phyloP scores from a whole-genome alignment of 2,888 invertebrate genomes.

The Xanthorhoe spadicearia region DNA sequence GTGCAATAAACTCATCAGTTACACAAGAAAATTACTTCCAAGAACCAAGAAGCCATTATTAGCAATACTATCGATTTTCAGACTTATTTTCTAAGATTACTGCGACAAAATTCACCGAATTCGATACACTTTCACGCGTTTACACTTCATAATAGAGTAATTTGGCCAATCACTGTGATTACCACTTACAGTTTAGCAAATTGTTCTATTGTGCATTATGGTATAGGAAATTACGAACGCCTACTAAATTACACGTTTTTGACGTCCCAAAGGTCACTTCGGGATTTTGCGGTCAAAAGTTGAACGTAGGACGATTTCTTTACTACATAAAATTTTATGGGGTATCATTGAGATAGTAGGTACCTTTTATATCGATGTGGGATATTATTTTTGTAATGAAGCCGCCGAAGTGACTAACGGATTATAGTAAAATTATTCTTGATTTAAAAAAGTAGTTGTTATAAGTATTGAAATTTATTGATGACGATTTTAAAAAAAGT shows the following conservation, averaged over 20 bases:
- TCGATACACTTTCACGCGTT: slow-evolving; percentile 68
- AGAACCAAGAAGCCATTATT: slow-evolving; percentile 8
- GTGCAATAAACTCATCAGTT: slow-evolving; percentile 23
- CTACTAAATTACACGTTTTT: slow-evolving; percentile 7
- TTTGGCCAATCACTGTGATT: slow-evolving; percentile 41
- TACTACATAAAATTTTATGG: no score
- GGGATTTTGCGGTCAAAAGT: neutral
- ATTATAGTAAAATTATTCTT: no score
- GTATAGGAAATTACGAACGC: neutral
- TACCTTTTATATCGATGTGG: no score
- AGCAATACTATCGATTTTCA: slow-evolving; percentile 45
- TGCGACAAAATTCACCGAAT: slow-evolving; percentile 52
- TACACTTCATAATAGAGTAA: slow-evolving; percentile 43
- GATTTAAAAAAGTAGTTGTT: no score
- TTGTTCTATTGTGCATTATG: slow-evolving; percentile 13
- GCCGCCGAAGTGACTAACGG: no score
- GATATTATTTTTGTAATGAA: no score
- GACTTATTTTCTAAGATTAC: slow-evolving; percentile 56
- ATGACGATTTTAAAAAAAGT: no score
- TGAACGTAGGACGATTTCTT: neutral
- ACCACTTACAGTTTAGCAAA: slow-evolving; percentile 18
- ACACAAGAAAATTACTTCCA: neutral
- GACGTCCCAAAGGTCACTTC: slow-evolving; percentile 8
- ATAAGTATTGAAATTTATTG: no score
- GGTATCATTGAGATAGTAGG: no score